Conservation (phyloP, 2,797 vertebrate genomes). For the Carapus acus region DNA sequence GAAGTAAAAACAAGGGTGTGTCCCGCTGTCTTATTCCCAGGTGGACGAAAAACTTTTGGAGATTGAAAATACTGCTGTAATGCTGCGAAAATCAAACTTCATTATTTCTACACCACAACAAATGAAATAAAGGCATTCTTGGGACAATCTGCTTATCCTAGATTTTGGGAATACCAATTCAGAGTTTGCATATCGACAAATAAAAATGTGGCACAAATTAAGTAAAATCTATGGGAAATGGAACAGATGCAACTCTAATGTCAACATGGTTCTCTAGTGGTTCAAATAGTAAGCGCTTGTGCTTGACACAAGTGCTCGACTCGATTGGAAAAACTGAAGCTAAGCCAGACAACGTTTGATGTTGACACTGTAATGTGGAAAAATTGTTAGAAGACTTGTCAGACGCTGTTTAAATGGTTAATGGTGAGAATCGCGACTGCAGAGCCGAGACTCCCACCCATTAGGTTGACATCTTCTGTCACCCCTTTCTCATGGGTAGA, state of each 20-base stretch:
- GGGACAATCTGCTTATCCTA: too few relatives aligned
- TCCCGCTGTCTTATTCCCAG: too few relatives aligned
- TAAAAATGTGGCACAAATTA: too few relatives aligned
- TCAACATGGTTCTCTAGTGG: not conserved
- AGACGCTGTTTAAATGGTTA: too few relatives aligned
- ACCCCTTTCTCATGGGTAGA: not conserved
- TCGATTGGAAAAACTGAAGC: not conserved
- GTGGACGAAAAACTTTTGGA: too few relatives aligned
- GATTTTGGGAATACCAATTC: too few relatives aligned
- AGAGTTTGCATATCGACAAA: too few relatives aligned
- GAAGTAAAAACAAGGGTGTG: constrained; percentile 38
- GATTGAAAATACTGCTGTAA: too few relatives aligned
- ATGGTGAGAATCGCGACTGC: constrained; percentile 36
- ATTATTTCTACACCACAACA: too few relatives aligned
- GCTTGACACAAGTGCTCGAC: not conserved
- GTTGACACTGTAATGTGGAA: constrained; percentile 10
- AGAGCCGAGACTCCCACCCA: not conserved
- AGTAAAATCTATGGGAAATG: not conserved
- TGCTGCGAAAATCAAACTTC: too few relatives aligned
- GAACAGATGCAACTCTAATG: not conserved
- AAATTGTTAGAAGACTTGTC: constrained; percentile 7
- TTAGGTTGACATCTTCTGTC: not conserved
- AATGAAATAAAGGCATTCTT: too few relatives aligned
- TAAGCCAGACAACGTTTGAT: constrained; percentile 2
- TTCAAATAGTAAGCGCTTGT: not conserved